Conservation (phyloP, 2,797 vertebrate species). For the Paratrypauchen microcephalus region DNA sequence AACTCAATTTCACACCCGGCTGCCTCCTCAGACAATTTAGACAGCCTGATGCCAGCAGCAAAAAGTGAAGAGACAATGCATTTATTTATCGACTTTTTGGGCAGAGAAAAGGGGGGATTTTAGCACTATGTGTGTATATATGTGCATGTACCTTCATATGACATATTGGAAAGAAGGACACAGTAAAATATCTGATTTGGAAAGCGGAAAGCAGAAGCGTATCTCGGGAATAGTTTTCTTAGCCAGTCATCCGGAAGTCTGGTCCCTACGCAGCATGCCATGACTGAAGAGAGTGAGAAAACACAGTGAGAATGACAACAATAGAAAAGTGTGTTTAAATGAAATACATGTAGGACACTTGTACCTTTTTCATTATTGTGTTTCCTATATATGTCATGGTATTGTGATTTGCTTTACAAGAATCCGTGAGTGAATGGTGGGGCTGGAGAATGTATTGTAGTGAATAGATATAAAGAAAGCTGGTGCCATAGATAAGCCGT, state of each 20-base stretch:
- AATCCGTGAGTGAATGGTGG: background rate
- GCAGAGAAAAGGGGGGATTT: conserved; percentile 67
- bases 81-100: conserved; percentile 76
- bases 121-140: conserved; percentile 36
- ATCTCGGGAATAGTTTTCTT: conserved; percentile 71
- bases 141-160: conserved; percentile 52
- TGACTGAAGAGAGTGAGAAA: conserved; percentile 41
- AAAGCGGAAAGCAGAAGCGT: conserved; percentile 54
- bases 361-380: conserved; percentile 29
- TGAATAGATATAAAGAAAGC: background rate
- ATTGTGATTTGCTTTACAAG: background rate
- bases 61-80: conserved; percentile 79
- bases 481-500: background rate
- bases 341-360: conserved; percentile 46
- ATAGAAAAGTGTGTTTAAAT: conserved; percentile 49
- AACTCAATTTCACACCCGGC: conserved; percentile 83
- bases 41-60: conserved; percentile 81
- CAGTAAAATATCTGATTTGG: conserved; percentile 57
- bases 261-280: conserved; percentile 57
- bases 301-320: conserved; percentile 41
- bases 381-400: background rate
- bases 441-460: background rate
- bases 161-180: conserved; percentile 48
- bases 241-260: conserved; percentile 67
- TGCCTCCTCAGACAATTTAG: conserved; percentile 80